Evolutionary conservation across 2,888 invertebrate species (phyloP).

Genomic region (Yponomeuta sedellus): DNA sequence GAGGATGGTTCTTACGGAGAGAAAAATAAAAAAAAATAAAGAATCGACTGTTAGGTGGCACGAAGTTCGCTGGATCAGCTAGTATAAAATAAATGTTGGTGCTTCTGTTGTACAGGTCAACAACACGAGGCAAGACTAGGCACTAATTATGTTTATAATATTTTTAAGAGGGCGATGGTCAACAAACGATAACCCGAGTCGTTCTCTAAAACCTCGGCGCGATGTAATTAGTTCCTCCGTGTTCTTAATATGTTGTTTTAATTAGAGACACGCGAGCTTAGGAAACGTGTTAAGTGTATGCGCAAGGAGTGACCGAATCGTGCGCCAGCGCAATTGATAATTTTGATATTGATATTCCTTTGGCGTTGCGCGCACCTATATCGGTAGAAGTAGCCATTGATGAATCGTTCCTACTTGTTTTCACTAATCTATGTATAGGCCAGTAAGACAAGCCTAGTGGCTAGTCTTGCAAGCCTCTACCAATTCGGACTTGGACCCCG

Average conservation of each 20-base stretch:
- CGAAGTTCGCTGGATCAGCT: too few species aligned
- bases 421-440: neutral
- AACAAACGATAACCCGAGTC: constrained; percentile 17
- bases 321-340: neutral
- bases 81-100: neutral
- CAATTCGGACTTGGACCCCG: too few species aligned
- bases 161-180: constrained; percentile 14
- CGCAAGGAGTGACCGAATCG: neutral
- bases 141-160: neutral
- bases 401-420: neutral
- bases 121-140: neutral
- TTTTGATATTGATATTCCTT: neutral
- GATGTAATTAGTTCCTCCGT: constrained; percentile 14
- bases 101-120: neutral
- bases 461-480: too few species aligned
- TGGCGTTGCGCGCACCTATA: neutral
- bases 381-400: neutral
- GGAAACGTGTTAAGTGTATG: constrained; percentile 24
- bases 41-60: too few species aligned
- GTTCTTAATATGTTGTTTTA: constrained; percentile 39
- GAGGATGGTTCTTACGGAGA: too few species aligned
- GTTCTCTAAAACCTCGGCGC: constrained; percentile 17
- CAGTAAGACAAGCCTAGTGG: too few species aligned
- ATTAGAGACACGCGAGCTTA: constrained; percentile 50
- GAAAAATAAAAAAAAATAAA: too few species aligned